Evolutionary conservation across 2,797 vertebrate species (phyloP).

Genomic region (Leuciscus waleckii): DNA sequence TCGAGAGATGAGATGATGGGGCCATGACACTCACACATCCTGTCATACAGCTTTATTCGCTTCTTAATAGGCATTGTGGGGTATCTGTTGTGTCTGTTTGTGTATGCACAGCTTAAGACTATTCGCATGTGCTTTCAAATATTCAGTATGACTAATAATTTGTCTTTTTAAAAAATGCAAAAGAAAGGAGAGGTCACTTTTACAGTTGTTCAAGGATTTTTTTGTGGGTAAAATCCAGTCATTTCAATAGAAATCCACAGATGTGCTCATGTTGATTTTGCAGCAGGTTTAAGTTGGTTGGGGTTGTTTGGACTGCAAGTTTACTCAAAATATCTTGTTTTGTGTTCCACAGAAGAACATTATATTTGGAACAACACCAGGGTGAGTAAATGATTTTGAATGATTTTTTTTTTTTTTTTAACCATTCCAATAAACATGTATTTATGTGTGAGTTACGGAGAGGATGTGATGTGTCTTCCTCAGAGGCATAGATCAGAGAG

Average conservation of each 20-base stretch:
- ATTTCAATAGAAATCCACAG: background rate
- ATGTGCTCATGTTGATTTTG: background rate
- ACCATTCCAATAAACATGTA: background rate
- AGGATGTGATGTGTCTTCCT: slow-evolving; percentile 55
- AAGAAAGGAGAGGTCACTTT: background rate
- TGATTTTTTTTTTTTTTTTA: background rate
- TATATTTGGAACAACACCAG: background rate
- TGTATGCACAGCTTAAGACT: background rate
- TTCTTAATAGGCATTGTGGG: slow-evolving; percentile 4
- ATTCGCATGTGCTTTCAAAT: background rate
- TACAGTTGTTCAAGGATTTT: background rate
- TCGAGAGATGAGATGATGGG: slow-evolving; percentile 40
- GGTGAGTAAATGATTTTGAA: background rate
- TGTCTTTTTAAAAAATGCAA: background rate
- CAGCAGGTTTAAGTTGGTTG: background rate
- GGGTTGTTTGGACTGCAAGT: background rate
- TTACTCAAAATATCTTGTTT: background rate
- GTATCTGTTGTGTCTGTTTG: slow-evolving; percentile 28
- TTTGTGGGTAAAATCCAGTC: background rate
- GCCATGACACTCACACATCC: slow-evolving; percentile 10
- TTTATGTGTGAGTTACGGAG: background rate
- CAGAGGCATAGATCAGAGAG: slow-evolving; percentile 25
- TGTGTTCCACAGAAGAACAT: background rate
- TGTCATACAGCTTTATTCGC: slow-evolving; percentile 35
- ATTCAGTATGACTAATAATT: background rate